Evolutionary conservation across 2,113 vertebrate species (phyloP).

Genomic region (Eurypyga helias): DNA sequence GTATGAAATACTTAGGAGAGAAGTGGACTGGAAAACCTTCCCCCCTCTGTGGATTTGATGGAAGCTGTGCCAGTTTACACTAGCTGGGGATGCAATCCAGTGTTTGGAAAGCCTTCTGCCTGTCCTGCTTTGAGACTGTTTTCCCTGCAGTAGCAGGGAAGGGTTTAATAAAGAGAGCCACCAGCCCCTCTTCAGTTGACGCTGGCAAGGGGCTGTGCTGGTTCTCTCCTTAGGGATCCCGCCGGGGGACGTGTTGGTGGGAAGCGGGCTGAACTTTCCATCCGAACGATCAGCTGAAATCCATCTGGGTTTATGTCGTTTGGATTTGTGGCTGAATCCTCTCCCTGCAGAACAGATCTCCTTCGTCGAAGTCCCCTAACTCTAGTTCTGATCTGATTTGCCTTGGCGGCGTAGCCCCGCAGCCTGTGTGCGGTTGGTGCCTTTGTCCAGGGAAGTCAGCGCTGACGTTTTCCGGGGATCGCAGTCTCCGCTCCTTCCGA

Average conservation of each 20-base stretch:
- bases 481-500: background rate
- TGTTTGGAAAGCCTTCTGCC: background rate
- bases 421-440: background rate
- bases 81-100: background rate
- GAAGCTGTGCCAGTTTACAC: background rate
- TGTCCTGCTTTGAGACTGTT: background rate
- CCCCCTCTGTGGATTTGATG: background rate
- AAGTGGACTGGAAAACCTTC: background rate
- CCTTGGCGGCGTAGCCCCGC: background rate
- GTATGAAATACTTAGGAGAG: background rate
- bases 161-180: background rate
- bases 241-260: background rate
- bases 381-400: background rate
- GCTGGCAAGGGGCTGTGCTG: background rate
- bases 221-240: conserved; percentile 3
- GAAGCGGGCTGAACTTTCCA: background rate
- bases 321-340: background rate
- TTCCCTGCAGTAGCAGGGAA: background rate
- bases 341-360: background rate
- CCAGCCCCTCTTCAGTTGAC: background rate
- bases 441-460: background rate
- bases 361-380: background rate
- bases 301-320: background rate
- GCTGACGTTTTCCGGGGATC: background rate
- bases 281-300: background rate